These are phyloP conservation scores for Artemia franciscana DNA, from an alignment of 1,140 invertebrate species.

Conservation along the genomic window DNA sequence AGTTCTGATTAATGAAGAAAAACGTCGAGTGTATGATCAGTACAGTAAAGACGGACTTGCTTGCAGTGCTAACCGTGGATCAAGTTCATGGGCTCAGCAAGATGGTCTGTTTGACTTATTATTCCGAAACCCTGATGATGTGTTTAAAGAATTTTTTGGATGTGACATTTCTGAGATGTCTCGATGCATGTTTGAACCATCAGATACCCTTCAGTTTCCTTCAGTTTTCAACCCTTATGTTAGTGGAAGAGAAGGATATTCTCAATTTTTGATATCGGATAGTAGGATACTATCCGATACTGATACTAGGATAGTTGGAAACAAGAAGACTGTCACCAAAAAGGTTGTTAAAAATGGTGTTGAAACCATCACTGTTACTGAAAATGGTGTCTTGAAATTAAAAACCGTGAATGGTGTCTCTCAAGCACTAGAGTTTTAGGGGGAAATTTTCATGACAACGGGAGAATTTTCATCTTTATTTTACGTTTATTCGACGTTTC, in stretches of 20 bases:
- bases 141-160: slow-evolving; percentile 55
- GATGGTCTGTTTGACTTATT: slow-evolving; percentile 45
- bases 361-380: slow-evolving; percentile 83
- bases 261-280: no score
- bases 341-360: slow-evolving; percentile 78
- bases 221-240: no score
- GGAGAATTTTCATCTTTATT: no score
- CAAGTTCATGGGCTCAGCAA: no score
- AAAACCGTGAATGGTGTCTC: slow-evolving; percentile 84
- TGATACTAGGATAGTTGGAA: slow-evolving; percentile 77
- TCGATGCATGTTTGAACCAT: no score
- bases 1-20: slow-evolving; percentile 82
- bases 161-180: no score
- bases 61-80: slow-evolving; percentile 19
- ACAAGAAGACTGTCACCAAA: slow-evolving; percentile 89
- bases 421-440: slow-evolving; percentile 45
- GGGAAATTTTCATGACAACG: no score
- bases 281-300: no score
- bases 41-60: slow-evolving; percentile 75
- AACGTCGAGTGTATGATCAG: slow-evolving; percentile 69
- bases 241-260: no score
- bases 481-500: no score
- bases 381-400: slow-evolving; percentile 86
- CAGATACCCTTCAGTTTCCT: no score
- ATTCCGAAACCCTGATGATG: slow-evolving; percentile 91